Evolutionary conservation across 1,140 invertebrate genomes (phyloP), one percentile per base, ranked within the genome.

Genomic region (Drosophila kohkoa): DNA sequence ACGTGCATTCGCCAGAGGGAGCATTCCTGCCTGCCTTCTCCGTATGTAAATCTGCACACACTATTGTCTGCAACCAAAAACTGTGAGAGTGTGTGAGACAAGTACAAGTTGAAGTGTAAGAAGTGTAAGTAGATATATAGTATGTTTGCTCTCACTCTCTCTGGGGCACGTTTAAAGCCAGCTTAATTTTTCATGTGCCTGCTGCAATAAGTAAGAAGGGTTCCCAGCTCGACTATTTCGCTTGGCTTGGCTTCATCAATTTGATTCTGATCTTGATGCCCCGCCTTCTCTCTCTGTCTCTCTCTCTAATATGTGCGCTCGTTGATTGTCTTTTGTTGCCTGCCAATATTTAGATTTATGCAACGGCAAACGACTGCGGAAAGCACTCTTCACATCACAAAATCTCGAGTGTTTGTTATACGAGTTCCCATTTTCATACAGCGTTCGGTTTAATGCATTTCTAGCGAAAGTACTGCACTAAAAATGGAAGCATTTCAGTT

Each of bases 111-210:
- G 25, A 32, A 52, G 16, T 28, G 2, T n/a, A 32, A 49, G 43
- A 32, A 13, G 45, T 4, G 15, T 11, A 64, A 49, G 51, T 55
- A 57, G 64, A 35, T 30, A 38, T 13, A 8, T 41, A 16, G 30
- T 54, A 1, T 15, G 28, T n/a, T 20, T 46, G 63, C 71, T 67
- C 45, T 11, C 20, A 25, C 20, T 25, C 43, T 68, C 82, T 69
- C 82, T 67, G 58, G 83, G 80, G 83, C 73, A 64, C 63, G 63
- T 77, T 87, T 87, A 88, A 80, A 64, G 64, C 63, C 55, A 75
- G 73, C 80, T 88, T 87, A 83, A 89, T 88, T 88, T 88, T 88
- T 83, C 85, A 88, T 88, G 80, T 63, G 76, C 41, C 52, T 66
- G 77, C 48, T 11, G 64, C 77, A 80, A 78, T 88, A 88, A 78